Evolutionary conservation across 2,797 vertebrate species (phyloP).

Genomic region (Phyllotis vaccarum): DNA sequence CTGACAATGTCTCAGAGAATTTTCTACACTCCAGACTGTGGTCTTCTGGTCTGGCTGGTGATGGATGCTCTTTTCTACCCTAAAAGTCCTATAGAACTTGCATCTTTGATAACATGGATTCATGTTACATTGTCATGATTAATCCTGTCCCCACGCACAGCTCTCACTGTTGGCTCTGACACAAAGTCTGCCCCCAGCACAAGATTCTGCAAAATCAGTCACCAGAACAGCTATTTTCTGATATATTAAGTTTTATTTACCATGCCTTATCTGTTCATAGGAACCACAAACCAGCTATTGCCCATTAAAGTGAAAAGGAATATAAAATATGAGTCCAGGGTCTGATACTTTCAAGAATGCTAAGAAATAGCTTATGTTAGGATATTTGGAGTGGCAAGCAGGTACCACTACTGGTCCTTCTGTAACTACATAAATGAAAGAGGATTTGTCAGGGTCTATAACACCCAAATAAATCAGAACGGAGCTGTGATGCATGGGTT

Average conservation of each 20-base stretch:
- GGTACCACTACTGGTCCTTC: neutral
- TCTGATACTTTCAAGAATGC: neutral
- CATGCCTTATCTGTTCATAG: neutral
- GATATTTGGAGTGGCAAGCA: neutral
- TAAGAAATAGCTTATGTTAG: neutral
- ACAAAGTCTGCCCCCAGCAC: neutral
- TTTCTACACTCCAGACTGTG: neutral
- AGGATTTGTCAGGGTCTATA: neutral
- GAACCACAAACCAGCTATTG: neutral
- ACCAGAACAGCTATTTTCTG: neutral
- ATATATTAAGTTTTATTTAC: constrained; percentile 18
- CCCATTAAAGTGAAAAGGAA: neutral
- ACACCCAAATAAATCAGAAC: neutral
- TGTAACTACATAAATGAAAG: neutral
- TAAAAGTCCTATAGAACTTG: neutral
- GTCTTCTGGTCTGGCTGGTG: neutral
- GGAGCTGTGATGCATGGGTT: neutral
- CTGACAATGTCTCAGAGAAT: neutral
- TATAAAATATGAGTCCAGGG: neutral
- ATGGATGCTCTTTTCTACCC: neutral
- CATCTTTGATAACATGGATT: neutral
- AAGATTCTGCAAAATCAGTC: constrained; percentile 5
- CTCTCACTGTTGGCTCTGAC: neutral
- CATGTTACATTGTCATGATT: neutral
- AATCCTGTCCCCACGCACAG: neutral